Evolutionary conservation across 2,888 invertebrate species (phyloP).

Genomic region (Drosophila conformis): DNA sequence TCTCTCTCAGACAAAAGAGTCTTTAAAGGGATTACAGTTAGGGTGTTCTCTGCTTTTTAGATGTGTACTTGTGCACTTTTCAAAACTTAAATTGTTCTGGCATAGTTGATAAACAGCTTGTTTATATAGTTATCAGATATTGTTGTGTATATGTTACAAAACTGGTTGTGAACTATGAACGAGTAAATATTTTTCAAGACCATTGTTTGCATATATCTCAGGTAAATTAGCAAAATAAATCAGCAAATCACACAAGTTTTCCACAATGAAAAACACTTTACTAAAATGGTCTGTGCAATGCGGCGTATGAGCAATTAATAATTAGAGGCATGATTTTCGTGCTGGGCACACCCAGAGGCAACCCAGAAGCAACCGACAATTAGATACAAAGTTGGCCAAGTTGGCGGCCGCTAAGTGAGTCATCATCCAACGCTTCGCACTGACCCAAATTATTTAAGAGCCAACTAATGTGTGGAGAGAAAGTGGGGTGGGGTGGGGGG

Average conservation of each 20-base stretch:
- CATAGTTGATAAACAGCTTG: background rate
- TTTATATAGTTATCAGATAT: too few relatives aligned
- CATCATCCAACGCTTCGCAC: constrained; percentile 44
- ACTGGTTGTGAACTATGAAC: too few relatives aligned
- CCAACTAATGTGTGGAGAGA: background rate
- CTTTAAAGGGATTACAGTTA: background rate
- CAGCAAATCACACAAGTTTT: background rate
- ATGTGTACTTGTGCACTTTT: background rate
- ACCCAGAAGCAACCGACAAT: constrained; percentile 41
- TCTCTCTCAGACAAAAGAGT: background rate
- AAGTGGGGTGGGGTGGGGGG: background rate
- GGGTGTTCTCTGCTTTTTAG: background rate
- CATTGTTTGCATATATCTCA: background rate
- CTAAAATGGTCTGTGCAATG: constrained; percentile 46
- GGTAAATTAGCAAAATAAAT: background rate
- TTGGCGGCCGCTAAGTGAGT: constrained; percentile 59
- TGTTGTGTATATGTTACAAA: too few relatives aligned
- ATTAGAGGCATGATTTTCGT: constrained; percentile 41
- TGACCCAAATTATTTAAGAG: constrained; percentile 61
- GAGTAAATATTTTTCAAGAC: background rate
- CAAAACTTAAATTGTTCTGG: background rate
- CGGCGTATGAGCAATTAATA: constrained; percentile 61
- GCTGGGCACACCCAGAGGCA: constrained; percentile 53
- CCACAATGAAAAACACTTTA: constrained; percentile 23
- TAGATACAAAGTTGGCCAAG: constrained; percentile 57